Percentiles rank a stretch among this genome's conserved stretches.
These are phyloP conservation scores for Papilio dardanus DNA, from an alignment of 1,140 invertebrate genomes.

Conservation along the genomic window DNA sequence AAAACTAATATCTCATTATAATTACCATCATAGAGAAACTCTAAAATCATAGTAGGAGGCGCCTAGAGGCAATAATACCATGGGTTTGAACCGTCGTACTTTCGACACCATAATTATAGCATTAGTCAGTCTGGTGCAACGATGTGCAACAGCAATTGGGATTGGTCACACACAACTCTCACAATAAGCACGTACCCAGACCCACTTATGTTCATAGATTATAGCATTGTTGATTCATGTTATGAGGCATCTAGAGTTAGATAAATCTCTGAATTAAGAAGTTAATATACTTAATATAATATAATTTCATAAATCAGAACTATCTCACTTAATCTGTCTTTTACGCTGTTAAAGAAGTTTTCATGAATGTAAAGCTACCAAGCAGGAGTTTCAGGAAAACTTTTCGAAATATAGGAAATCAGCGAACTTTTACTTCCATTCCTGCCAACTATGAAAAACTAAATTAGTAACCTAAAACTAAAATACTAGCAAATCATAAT, in stretches of 20 bases:
- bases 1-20: background rate
- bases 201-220: background rate
- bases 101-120: background rate
- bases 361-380: background rate
- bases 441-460: background rate
- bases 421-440: background rate
- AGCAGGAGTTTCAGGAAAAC: background rate
- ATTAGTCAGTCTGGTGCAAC: background rate
- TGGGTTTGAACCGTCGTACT: background rate
- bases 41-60: background rate
- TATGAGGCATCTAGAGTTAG: background rate
- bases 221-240: background rate
- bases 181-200: background rate
- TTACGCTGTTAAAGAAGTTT: too few species aligned
- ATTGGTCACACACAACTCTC: background rate
- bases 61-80: background rate
- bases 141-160: background rate
- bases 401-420: background rate
- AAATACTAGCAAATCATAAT: background rate
- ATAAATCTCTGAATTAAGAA: background rate
- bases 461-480: background rate
- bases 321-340: too few species aligned
- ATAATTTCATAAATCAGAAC: too few species aligned
- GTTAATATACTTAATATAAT: too few species aligned
- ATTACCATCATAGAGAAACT: background rate